Evolutionary conservation across 1,140 invertebrate genomes (phyloP).

Genomic region (Drosophila setifemur): DNA sequence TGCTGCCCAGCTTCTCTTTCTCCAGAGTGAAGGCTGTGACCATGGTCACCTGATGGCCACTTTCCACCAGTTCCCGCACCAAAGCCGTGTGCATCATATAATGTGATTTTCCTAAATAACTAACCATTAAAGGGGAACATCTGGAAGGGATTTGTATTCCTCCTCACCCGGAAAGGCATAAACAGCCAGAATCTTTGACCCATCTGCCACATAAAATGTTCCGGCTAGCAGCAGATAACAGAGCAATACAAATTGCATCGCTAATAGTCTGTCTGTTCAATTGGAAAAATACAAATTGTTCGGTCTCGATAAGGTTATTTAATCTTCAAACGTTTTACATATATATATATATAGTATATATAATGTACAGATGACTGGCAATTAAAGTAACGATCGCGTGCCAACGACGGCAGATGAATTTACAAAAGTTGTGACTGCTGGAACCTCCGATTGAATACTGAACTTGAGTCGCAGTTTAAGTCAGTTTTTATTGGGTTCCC

Average conservation of each 20-base stretch:
- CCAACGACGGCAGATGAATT: too few species aligned
- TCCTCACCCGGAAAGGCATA: constrained; percentile 68
- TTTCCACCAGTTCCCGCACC: constrained; percentile 62
- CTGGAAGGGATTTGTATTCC: too few species aligned
- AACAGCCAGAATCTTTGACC: constrained; percentile 60
- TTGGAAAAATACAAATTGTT: background rate
- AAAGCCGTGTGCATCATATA: constrained; percentile 70
- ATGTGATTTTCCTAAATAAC: constrained; percentile 58
- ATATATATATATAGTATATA: background rate
- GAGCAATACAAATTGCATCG: constrained; percentile 11
- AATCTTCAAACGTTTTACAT: background rate
- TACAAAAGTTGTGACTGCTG: background rate
- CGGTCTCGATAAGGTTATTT: background rate
- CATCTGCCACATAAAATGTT: background rate
- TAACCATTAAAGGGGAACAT: too few species aligned
- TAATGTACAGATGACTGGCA: too few species aligned
- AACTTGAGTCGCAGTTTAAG: background rate
- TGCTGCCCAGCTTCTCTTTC: constrained; percentile 48
- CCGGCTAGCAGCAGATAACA: constrained; percentile 13
- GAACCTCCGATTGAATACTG: constrained; percentile 13
- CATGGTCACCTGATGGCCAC: constrained; percentile 71
- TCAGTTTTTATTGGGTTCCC: background rate
- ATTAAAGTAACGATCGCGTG: constrained; percentile 18
- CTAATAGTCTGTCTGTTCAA: background rate
- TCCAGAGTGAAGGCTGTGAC: constrained; percentile 53